A percentile compares a stretch with the other conserved stretches of the same genome.
Evolutionary conservation across 2,888 invertebrate genomes (phyloP).

Genomic region (Imbricaverruca yamaguchii): DNA sequence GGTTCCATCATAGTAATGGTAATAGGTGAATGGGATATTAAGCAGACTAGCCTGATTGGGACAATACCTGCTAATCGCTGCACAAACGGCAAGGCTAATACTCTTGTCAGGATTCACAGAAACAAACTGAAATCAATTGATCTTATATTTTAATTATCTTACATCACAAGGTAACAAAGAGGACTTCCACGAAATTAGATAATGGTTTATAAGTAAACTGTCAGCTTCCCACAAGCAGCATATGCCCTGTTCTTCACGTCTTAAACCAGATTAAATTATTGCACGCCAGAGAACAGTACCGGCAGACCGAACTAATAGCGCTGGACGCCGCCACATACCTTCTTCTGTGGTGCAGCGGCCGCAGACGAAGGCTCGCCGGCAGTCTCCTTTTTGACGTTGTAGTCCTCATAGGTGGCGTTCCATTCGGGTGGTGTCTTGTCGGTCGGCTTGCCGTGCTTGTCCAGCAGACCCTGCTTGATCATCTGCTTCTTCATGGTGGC

Average conservation of each 20-base stretch:
- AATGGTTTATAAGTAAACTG: background rate
- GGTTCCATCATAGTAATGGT: no score
- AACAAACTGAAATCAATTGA: no score
- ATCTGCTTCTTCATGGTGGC: slow-evolving; percentile 83
- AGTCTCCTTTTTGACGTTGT: slow-evolving; percentile 28
- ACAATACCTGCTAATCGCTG: no score
- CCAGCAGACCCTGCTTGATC: slow-evolving; percentile 81
- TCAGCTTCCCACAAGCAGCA: no score
- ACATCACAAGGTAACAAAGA: background rate
- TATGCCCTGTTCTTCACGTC: no score
- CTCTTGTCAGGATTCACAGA: no score
- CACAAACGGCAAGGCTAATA: no score
- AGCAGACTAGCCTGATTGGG: no score
- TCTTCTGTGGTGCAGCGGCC: slow-evolving; percentile 45
- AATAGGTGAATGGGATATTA: no score
- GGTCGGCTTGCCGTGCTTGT: slow-evolving; percentile 93
- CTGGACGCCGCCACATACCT: background rate
- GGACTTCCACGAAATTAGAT: background rate
- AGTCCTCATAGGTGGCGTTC: slow-evolving; percentile 62
- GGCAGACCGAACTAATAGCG: background rate
- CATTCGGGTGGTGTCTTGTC: slow-evolving; percentile 92
- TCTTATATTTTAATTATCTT: background rate
- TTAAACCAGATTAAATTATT: no score
- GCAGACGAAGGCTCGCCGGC: slow-evolving; percentile 28
- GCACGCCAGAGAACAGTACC: background rate